phyloP scores from a whole-genome alignment of 2,113 vertebrate genomes.

The Trogon melanurus region DNA sequence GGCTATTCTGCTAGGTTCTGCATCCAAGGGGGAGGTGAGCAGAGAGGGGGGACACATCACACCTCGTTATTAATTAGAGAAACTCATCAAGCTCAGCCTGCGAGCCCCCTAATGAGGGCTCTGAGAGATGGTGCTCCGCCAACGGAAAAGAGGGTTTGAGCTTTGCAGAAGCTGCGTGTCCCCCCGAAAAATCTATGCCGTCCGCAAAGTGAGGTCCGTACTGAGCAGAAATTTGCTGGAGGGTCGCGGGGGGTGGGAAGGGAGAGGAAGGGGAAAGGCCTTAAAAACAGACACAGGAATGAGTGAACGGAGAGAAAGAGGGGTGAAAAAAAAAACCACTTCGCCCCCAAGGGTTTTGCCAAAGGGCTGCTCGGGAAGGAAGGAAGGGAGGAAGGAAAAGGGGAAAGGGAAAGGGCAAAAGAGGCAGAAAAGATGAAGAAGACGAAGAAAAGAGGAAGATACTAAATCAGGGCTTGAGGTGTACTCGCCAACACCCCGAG shows the following conservation, averaged over 20 bases:
- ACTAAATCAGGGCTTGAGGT: not conserved
- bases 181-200: too few relatives aligned
- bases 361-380: too few relatives aligned
- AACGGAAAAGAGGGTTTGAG: too few relatives aligned
- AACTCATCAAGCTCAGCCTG: not conserved
- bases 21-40: not conserved
- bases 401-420: not conserved
- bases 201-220: not conserved
- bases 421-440: too few relatives aligned
- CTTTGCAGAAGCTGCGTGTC: not conserved
- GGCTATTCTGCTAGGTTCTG: not conserved
- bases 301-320: not conserved
- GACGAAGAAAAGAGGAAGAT: not conserved
- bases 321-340: not conserved
- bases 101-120: too few relatives aligned
- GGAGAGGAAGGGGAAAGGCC: not conserved
- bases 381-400: not conserved
- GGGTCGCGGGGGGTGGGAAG: too few relatives aligned
- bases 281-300: not conserved
- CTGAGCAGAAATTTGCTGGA: not conserved
- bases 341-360: too few relatives aligned
- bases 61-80: not conserved
- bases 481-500: not conserved
- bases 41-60: too few relatives aligned
- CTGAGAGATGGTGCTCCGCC: too few relatives aligned